A percentile compares a stretch with the other conserved stretches of the same genome.
Conservation (phyloP, 2,888 invertebrate genomes). For the Anthophora plumipes region DNA sequence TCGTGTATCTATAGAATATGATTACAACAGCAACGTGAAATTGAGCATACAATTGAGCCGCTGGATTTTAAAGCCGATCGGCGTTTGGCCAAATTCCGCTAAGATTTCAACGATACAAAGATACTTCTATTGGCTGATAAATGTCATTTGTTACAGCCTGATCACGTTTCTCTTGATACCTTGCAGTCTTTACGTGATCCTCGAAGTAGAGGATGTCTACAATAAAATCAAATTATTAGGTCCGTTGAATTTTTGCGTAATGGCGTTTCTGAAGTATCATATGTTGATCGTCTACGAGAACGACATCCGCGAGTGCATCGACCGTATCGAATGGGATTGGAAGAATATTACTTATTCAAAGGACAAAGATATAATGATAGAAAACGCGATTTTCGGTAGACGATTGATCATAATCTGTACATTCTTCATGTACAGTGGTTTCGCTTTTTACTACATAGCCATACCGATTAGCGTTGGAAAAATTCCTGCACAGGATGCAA, state of each 20-base stretch:
- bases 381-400: conserved; percentile 70
- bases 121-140: conserved; percentile 34
- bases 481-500: conserved; percentile 34
- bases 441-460: conserved; percentile 59
- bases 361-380: conserved; percentile 71
- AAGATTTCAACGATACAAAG: conserved; percentile 16
- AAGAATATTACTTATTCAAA: conserved; percentile 17
- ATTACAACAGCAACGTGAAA: conserved; percentile 4
- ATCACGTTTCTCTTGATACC: conserved; percentile 71
- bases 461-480: conserved; percentile 55
- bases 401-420: conserved; percentile 61
- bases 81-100: conserved; percentile 70
- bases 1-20: not conserved
- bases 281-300: conserved; percentile 63
- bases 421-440: conserved; percentile 64
- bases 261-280: conserved; percentile 73
- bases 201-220: conserved; percentile 65
- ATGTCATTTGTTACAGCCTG: conserved; percentile 61
- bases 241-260: conserved; percentile 73
- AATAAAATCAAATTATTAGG: conserved; percentile 69
- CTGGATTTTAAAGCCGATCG: conserved; percentile 74
- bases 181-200: conserved; percentile 59
- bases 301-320: conserved; percentile 68
- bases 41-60: conserved; percentile 74
- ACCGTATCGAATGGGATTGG: conserved; percentile 74